Base-by-base conservation (phyloP, 2,888 invertebrate genomes). In the Chrysolina oricalcia region DNA sequence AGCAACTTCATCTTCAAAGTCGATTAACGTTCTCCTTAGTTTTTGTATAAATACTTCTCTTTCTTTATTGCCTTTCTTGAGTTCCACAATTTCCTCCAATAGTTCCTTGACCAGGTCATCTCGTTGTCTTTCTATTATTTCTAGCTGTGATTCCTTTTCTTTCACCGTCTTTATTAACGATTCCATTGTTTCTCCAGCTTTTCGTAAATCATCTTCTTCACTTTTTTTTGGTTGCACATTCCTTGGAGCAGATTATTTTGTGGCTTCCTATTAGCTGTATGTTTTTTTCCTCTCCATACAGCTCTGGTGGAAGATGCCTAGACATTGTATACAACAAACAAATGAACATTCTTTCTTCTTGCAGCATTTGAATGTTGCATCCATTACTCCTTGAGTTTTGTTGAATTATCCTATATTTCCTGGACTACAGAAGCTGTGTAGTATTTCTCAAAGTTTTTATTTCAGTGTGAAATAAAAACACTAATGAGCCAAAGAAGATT, bases 191-290 rank as follows among this genome's bases (percentile, higher is more conserved):
- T 59, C 59, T 59, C 59, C 59, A 19, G 59, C 59, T 59, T 59
- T 19, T 59, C 21, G 59, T 59, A 59, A 5, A 59, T n/a, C 59
- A 59, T 59, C 59, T n/a, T 59, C 59, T 59, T 59, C 59, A 17
- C n/a, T 59, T 59, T 59, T 59, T 59, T 63, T 65, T 65, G 17
- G 46, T 43, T 65, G 43, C 17, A 46, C 65, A 65, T 65, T 65
- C 65, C 43, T 65, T 43, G 19, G 65, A 65, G 65, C 65, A n/a
- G n/a, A 65, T 6, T 9, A 65, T 63, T 62, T 21, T 35, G 63
- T 63, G 2, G 40, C n/a, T 23, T 63, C 15, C 35, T 63, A 40
- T 17, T n/a, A n/a, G n/a, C n/a, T n/a, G n/a, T n/a, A n/a, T n/a
- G n/a, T n/a, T n/a, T n/a, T n/a, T n/a, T n/a, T n/a, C n/a, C n/a